Percentiles rank a stretch among this genome's conserved stretches.
Conservation (phyloP, 2,113 vertebrate genomes). For the Litocranius walleri region DNA sequence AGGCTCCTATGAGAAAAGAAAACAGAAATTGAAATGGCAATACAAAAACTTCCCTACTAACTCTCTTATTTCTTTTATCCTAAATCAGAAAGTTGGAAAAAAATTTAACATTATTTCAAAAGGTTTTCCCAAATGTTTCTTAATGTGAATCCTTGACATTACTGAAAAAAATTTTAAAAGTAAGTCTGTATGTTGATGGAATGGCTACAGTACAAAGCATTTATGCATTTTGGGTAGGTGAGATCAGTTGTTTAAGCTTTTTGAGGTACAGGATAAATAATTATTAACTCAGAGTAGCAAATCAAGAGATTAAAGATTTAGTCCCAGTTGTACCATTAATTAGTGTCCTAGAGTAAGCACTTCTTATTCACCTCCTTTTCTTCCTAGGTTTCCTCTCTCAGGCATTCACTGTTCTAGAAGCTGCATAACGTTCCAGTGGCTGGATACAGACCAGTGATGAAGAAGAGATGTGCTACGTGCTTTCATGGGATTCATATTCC, state of each 20-base stretch:
- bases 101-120: slow-evolving; percentile 12
- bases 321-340: not conserved
- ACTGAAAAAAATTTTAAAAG: not conserved
- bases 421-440: not conserved
- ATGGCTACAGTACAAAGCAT: not conserved
- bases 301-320: not conserved
- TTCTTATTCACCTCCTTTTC: not conserved
- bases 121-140: not conserved
- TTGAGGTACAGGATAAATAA: not conserved
- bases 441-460: not conserved
- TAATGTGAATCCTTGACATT: not conserved
- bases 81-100: not conserved
- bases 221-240: not conserved
- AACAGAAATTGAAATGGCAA: slow-evolving; percentile 45
- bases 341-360: not conserved
- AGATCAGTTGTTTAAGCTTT: not conserved
- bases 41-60: not conserved
- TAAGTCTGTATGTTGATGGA: not conserved
- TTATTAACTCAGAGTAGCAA: not conserved
- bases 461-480: not conserved
- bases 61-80: not conserved
- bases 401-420: not conserved
- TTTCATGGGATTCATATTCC: not conserved
- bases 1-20: slow-evolving; percentile 86
- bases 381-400: not conserved